Percentiles rank a stretch among this genome's conserved stretches.
phyloP scores from a whole-genome alignment of 2,888 invertebrate genomes.

The Melieria crassipennis region DNA sequence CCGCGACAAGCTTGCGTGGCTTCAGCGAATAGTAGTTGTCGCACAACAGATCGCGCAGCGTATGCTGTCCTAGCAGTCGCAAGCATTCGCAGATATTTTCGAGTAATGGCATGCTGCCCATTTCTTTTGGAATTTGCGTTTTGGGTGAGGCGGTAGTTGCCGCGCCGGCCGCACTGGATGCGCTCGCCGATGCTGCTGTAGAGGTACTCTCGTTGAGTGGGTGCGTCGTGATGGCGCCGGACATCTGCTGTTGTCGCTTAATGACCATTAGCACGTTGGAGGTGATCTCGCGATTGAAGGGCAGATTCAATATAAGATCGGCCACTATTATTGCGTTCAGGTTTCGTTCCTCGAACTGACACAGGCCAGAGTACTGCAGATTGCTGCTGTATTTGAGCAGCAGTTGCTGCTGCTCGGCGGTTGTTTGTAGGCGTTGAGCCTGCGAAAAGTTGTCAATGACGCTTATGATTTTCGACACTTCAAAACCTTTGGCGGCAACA shows the following conservation, averaged over 20 bases:
- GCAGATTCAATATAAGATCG: conserved; percentile 61
- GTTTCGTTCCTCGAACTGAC: conserved; percentile 56
- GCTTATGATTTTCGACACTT: conserved; percentile 71
- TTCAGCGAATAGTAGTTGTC: conserved; percentile 54
- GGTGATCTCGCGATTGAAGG: conserved; percentile 61
- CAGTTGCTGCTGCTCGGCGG: conserved; percentile 50
- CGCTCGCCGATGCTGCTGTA: conserved; percentile 33
- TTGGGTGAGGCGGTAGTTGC: conserved; percentile 22
- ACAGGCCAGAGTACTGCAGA: conserved; percentile 56
- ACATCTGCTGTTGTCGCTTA: conserved; percentile 54
- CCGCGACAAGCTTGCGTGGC: conserved; percentile 49
- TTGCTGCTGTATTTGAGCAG: conserved; percentile 54
- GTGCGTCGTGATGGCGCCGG: not conserved
- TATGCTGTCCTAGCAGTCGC: conserved; percentile 51
- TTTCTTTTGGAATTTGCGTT: conserved; percentile 46
- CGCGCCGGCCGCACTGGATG: conserved; percentile 46
- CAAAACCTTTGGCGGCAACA: conserved; percentile 70
- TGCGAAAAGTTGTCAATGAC: conserved; percentile 71
- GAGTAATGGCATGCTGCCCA: conserved; percentile 56
- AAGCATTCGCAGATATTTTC: conserved; percentile 60
- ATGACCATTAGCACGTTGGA: conserved; percentile 59
- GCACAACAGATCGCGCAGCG: conserved; percentile 53
- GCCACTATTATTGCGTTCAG: conserved; percentile 58
- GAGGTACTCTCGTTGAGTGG: conserved; percentile 21
- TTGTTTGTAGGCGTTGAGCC: conserved; percentile 54